phyloP scores from a whole-genome alignment of 2,113 vertebrate species.

The human region GRCh38 chr2:20314001-20314500 shows the following conservation, averaged over 20 bases:
- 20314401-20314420: slow-evolving; percentile 7
- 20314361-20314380: slow-evolving; percentile 24
- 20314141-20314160: neutral
- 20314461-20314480: neutral
- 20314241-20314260: neutral
- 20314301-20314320: slow-evolving; percentile 10
- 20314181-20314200: neutral
- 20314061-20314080: too few species aligned
- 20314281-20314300: neutral
- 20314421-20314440: neutral
- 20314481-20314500: neutral
- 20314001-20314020: too few species aligned
- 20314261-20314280: neutral
- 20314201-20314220: neutral
- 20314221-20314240: neutral
- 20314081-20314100: too few species aligned
- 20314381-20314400: neutral
- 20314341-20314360: neutral
- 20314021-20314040: too few species aligned
- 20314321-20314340: neutral
- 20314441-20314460: slow-evolving; percentile 19
- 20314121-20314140: too few species aligned
- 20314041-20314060: too few species aligned
- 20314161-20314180: neutral
- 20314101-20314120: too few species aligned